Conservation (phyloP, 2,888 invertebrate genomes). For the Apamea sordens region DNA sequence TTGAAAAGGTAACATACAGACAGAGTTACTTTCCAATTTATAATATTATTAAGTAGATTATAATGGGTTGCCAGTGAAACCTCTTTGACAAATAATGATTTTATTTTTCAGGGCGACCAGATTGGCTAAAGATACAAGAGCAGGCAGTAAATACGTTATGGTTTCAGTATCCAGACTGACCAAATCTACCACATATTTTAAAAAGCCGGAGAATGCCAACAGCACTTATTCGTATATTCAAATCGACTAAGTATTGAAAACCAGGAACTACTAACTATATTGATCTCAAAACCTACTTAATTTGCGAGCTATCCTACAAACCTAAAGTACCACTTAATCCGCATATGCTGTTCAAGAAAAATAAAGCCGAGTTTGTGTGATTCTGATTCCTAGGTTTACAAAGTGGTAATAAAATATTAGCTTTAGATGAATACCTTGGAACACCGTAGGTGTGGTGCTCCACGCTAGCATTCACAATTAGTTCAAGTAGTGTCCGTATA, state of each 20-base stretch:
- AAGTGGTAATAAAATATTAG: conserved; percentile 26
- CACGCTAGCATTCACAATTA: conserved; percentile 25
- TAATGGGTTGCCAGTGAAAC: neutral
- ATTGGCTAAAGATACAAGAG: neutral
- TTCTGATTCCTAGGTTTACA: neutral
- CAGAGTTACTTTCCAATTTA: no score
- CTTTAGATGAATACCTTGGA: neutral
- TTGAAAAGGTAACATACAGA: no score
- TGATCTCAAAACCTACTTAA: neutral
- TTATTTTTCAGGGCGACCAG: neutral
- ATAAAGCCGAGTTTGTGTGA: neutral
- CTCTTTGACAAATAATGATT: neutral
- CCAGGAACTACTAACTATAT: no score
- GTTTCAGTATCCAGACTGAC: neutral
- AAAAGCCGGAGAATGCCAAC: neutral
- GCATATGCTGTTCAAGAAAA: neutral
- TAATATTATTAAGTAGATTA: no score
- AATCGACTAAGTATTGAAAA: neutral
- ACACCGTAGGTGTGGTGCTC: neutral
- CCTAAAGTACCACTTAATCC: no score
- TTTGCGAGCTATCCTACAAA: neutral
- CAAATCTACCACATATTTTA: neutral
- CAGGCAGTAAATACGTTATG: neutral
- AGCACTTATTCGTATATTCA: neutral
- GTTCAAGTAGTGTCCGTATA: conserved; percentile 28